phyloP scores from a whole-genome alignment of 2,113 vertebrate species.

The Choloepus hoffmanni region DNA sequence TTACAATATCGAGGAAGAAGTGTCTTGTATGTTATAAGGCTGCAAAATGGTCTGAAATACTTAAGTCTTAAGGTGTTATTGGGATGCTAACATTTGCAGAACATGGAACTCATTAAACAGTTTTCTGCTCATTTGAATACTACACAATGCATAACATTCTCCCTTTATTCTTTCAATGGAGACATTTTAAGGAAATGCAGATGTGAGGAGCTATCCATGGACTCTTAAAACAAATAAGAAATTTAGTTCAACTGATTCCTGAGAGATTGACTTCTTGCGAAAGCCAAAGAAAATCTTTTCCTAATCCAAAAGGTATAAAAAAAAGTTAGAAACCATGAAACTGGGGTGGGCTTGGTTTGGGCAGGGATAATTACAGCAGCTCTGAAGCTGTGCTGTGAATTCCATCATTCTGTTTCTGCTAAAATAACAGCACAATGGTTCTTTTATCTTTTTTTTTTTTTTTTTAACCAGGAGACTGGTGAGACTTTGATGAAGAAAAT shows the following conservation, averaged over 20 bases:
- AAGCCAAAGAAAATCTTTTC: conserved; percentile 70
- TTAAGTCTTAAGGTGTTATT: conserved; percentile 8
- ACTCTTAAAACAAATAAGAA: conserved; percentile 60
- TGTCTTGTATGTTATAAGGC: not conserved
- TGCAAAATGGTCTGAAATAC: not conserved
- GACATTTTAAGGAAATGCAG: conserved; percentile 47
- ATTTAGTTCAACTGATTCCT: conserved; percentile 71
- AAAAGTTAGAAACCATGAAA: conserved; percentile 26
- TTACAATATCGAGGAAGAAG: not conserved
- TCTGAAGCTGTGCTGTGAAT: not conserved
- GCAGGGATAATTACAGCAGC: not conserved
- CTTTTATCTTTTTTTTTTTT: conserved; percentile 70
- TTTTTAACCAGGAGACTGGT: conserved; percentile 7
- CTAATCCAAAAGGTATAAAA: conserved; percentile 60
- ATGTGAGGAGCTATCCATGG: conserved; percentile 2
- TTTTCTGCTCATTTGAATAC: conserved; percentile 31
- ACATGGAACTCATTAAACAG: not conserved
- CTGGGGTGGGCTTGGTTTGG: not conserved
- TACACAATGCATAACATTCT: not conserved
- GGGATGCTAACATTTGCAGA: not conserved
- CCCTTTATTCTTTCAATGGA: not conserved
- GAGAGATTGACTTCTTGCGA: conserved; percentile 52
- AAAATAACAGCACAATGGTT: conserved; percentile 18
- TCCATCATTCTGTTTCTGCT: conserved; percentile 23
- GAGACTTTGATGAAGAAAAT: conserved; percentile 69